These are phyloP conservation scores for Germaria angustata DNA, from an alignment of 2,888 invertebrate genomes.

Conservation along the genomic window DNA sequence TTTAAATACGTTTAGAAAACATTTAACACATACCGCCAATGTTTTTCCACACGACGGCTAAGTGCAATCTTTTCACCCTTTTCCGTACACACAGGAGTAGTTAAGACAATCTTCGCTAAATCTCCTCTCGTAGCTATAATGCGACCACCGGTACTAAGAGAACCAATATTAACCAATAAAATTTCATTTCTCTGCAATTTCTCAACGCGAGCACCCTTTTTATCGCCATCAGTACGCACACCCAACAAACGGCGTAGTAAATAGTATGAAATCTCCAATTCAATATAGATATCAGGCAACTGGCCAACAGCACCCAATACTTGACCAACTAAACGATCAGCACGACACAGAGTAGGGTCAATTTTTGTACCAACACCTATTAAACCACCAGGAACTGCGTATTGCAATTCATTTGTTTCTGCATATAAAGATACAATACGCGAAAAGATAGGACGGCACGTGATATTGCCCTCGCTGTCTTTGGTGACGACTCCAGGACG, in stretches of 20 bases:
- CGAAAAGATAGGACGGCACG: slow-evolving; percentile 97
- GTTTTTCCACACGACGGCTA: slow-evolving; percentile 98
- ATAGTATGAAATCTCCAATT: slow-evolving; percentile 98
- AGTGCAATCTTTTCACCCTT: slow-evolving; percentile 99
- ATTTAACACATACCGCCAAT: slow-evolving; percentile 91
- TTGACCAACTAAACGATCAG: slow-evolving; percentile 98
- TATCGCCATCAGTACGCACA: slow-evolving; percentile 98
- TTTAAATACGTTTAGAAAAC: neutral
- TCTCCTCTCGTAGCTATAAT: slow-evolving; percentile 97
- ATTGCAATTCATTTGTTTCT: slow-evolving; percentile 98
- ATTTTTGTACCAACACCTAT: slow-evolving; percentile 99
- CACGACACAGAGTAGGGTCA: slow-evolving; percentile 98
- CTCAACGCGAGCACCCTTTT: slow-evolving; percentile 98
- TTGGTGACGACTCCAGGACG: slow-evolving; percentile 98
- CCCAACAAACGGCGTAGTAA: slow-evolving; percentile 96
- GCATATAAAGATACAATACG: slow-evolving; percentile 98
- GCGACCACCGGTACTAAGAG: slow-evolving; percentile 97
- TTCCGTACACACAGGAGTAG: slow-evolving; percentile 99
- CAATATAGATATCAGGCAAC: slow-evolving; percentile 97
- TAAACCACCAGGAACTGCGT: slow-evolving; percentile 99
- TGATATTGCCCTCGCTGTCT: slow-evolving; percentile 95
- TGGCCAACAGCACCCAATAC: slow-evolving; percentile 98
- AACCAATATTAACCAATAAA: slow-evolving; percentile 98
- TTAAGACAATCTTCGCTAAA: slow-evolving; percentile 97
- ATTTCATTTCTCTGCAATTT: slow-evolving; percentile 95